Conservation (phyloP, 1,140 invertebrate species). For the Saccostrea echinata region DNA sequence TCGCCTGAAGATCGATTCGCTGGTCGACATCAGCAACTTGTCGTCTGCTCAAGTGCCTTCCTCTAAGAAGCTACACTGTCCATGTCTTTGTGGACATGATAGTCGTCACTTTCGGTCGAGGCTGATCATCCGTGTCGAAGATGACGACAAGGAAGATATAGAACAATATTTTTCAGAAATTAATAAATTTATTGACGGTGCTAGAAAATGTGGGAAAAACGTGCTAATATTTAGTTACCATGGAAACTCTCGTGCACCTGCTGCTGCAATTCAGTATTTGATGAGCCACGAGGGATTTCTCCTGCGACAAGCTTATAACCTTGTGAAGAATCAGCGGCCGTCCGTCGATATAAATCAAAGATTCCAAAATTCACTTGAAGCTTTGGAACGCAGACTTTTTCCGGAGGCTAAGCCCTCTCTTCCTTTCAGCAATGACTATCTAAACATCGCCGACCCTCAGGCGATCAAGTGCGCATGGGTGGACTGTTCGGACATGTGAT, state of each 20-base stretch:
- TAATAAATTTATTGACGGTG: constrained; percentile 75
- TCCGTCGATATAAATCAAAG: constrained; percentile 68
- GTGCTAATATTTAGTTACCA: constrained; percentile 74
- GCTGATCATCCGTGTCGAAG: constrained; percentile 72
- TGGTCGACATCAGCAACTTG: constrained; percentile 75
- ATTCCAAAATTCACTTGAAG: constrained; percentile 65
- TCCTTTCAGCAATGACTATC: constrained; percentile 67
- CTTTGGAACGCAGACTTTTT: constrained; percentile 65
- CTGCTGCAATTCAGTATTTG: constrained; percentile 75
- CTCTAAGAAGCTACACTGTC: constrained; percentile 69
- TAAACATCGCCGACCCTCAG: constrained; percentile 68
- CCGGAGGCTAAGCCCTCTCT: constrained; percentile 66
- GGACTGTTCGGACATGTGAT: constrained; percentile 57
- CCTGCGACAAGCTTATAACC: constrained; percentile 66
- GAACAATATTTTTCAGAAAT: constrained; percentile 74
- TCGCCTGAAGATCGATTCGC: constrained; percentile 69
- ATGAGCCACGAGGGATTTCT: constrained; percentile 71
- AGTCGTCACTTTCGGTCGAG: constrained; percentile 71
- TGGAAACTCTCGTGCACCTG: constrained; percentile 72
- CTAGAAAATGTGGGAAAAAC: constrained; percentile 62
- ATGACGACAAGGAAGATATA: constrained; percentile 71
- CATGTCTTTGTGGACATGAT: constrained; percentile 70
- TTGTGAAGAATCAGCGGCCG: constrained; percentile 69
- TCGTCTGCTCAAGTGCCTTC: constrained; percentile 62
- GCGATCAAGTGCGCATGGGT: constrained; percentile 69